These are phyloP conservation scores for Nanorana parkeri DNA, from an alignment of 2,113 vertebrate genomes.

Conservation along the genomic window DNA sequence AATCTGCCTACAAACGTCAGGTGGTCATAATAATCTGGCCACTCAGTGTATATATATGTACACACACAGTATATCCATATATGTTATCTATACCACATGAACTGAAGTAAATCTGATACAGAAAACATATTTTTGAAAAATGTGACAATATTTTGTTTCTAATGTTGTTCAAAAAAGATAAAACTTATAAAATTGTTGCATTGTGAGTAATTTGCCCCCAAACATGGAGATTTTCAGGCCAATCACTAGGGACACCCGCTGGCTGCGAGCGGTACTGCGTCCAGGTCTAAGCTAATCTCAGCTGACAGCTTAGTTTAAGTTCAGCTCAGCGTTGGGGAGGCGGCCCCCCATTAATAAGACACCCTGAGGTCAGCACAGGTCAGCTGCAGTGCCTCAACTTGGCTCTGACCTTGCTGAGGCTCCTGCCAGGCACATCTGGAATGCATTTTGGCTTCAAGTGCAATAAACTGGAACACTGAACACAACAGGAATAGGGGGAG, in stretches of 20 bases:
- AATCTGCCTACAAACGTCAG: too few relatives aligned
- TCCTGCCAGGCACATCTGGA: conserved; percentile 72
- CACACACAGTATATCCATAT: too few relatives aligned
- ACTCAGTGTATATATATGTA: too few relatives aligned
- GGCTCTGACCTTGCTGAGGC: conserved; percentile 67
- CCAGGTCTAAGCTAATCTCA: conserved; percentile 57
- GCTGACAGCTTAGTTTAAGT: conserved; percentile 42
- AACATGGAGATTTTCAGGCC: too few relatives aligned
- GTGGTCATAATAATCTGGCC: too few relatives aligned
- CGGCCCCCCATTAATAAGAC: conserved; percentile 57
- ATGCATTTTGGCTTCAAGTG: conserved; percentile 70
- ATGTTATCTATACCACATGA: too few relatives aligned
- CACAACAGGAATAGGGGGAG: conserved; percentile 57
- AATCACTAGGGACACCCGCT: conserved; percentile 30
- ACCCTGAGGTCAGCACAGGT: conserved; percentile 64
- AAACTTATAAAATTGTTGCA: too few relatives aligned
- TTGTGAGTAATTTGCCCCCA: too few relatives aligned
- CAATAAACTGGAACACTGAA: conserved; percentile 68
- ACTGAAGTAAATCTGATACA: too few relatives aligned
- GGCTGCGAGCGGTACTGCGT: neutral
- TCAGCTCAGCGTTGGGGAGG: conserved; percentile 45
- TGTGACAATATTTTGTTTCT: too few relatives aligned
- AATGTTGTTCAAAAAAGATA: too few relatives aligned
- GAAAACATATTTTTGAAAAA: too few relatives aligned
- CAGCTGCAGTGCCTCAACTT: conserved; percentile 66